These are phyloP conservation scores for Petrophora chlorosata DNA, from an alignment of 2,888 invertebrate genomes.

Conservation along the genomic window DNA sequence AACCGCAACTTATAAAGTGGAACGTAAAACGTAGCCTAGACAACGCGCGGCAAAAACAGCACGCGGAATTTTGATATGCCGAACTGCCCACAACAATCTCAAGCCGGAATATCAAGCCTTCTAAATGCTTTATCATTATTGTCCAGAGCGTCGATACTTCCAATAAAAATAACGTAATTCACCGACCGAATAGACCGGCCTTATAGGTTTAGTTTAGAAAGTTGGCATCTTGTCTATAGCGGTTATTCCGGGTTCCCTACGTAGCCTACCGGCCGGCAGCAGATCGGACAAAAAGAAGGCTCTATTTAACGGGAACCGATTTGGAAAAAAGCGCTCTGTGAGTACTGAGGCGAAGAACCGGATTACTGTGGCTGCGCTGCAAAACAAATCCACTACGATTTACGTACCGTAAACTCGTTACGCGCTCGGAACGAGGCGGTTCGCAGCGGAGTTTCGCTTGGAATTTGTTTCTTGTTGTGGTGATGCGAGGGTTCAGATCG, in stretches of 20 bases:
- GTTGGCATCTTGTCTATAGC: constrained; percentile 80
- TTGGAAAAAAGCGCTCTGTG: constrained; percentile 73
- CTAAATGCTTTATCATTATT: constrained; percentile 70
- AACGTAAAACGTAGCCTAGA: constrained; percentile 59
- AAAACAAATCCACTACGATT: constrained; percentile 81
- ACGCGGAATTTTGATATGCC: constrained; percentile 61
- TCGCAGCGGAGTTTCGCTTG: constrained; percentile 48
- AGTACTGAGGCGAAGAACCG: constrained; percentile 67
- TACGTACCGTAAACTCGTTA: constrained; percentile 83
- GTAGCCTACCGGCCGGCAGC: constrained; percentile 59
- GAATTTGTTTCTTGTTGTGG: constrained; percentile 61
- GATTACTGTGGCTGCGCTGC: constrained; percentile 71
- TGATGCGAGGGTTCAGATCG: constrained; percentile 57
- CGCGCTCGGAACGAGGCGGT: constrained; percentile 66
- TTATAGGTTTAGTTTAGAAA: constrained; percentile 81
- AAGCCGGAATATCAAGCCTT: constrained; percentile 59
- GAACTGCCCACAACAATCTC: constrained; percentile 47
- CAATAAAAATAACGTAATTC: constrained; percentile 78
- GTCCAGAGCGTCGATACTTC: constrained; percentile 54
- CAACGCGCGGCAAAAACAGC: constrained; percentile 57
- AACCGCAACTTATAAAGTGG: constrained; percentile 67
- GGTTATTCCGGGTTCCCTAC: constrained; percentile 75
- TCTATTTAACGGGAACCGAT: constrained; percentile 70
- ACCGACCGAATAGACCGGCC: constrained; percentile 58
- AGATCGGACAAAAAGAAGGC: constrained; percentile 72